Percentiles rank a stretch among this genome's conserved stretches.
These are phyloP conservation scores for Epistrophella euchroma DNA, from an alignment of 2,888 invertebrate genomes.

Conservation along the genomic window DNA sequence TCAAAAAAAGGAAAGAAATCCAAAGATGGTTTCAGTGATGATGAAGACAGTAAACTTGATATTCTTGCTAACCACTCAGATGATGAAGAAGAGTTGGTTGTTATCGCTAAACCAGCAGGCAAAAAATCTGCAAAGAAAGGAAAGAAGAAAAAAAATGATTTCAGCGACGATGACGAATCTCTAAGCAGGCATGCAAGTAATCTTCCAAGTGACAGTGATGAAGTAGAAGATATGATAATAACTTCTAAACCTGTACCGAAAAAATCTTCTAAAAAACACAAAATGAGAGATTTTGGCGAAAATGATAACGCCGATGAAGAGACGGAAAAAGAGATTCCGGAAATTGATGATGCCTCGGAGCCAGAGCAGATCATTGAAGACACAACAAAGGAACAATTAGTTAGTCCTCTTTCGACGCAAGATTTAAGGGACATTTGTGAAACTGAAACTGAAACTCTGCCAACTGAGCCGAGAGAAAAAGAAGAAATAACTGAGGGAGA, in stretches of 20 bases:
- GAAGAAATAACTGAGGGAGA: constrained; percentile 78
- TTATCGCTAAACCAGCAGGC: constrained; percentile 49
- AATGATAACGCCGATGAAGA: constrained; percentile 77
- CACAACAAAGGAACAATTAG: constrained; percentile 77
- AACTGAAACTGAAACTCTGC: constrained; percentile 21
- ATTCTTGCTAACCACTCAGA: neutral
- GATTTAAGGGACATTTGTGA: constrained; percentile 29
- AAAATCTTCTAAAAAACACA: constrained; percentile 82
- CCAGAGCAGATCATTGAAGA: constrained; percentile 78
- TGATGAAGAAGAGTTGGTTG: constrained; percentile 72
- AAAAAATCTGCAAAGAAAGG: constrained; percentile 75
- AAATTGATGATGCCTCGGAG: constrained; percentile 44
- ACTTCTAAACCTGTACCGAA: constrained; percentile 79
- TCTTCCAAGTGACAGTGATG: constrained; percentile 62
- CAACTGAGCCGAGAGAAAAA: neutral
- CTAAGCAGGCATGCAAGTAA: constrained; percentile 4
- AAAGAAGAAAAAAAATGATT: constrained; percentile 77
- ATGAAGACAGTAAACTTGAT: constrained; percentile 24
- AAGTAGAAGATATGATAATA: constrained; percentile 63
- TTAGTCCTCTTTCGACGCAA: constrained; percentile 40
- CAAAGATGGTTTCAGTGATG: constrained; percentile 82
- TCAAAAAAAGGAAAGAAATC: constrained; percentile 67
- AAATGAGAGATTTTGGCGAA: constrained; percentile 8
- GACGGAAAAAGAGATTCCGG: constrained; percentile 80
- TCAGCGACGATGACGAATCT: constrained; percentile 80